Evolutionary conservation across 2,888 invertebrate species (phyloP).

Genomic region (Mythimna loreyi): DNA sequence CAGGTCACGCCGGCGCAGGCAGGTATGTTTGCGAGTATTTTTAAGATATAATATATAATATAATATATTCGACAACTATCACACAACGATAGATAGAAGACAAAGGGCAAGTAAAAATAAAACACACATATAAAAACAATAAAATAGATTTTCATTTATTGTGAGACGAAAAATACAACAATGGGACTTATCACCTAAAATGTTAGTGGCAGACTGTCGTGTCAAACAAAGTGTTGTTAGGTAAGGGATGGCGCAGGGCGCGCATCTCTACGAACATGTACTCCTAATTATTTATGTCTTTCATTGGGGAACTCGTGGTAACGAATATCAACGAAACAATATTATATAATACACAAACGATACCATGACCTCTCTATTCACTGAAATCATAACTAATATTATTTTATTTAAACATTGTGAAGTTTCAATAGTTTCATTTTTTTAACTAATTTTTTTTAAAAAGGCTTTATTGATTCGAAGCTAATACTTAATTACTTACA

Average conservation of each 20-base stretch:
- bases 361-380: slow-evolving; percentile 86
- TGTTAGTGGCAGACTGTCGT: slow-evolving; percentile 90
- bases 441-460: slow-evolving; percentile 88
- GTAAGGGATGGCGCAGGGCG: slow-evolving; percentile 65
- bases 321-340: slow-evolving; percentile 89
- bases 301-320: slow-evolving; percentile 89
- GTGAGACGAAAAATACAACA: slow-evolving; percentile 91
- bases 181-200: slow-evolving; percentile 90
- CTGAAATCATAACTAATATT: slow-evolving; percentile 88
- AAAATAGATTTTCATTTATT: slow-evolving; percentile 91
- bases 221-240: slow-evolving; percentile 86
- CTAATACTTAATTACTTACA: slow-evolving; percentile 91
- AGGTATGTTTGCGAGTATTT: too few species aligned
- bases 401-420: slow-evolving; percentile 87
- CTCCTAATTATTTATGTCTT: slow-evolving; percentile 89
- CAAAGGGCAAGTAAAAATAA: slow-evolving; percentile 75
- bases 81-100: too few species aligned
- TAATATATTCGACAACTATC: too few species aligned
- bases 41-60: too few species aligned
- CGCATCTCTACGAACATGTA: slow-evolving; percentile 64
- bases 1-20: too few species aligned
- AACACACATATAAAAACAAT: slow-evolving; percentile 89
- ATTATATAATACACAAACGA: slow-evolving; percentile 85
- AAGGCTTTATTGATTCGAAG: slow-evolving; percentile 91
- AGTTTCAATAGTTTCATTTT: slow-evolving; percentile 87